Base-by-base conservation (phyloP, 2,888 invertebrate species). In the Microdon myrmicae region DNA sequence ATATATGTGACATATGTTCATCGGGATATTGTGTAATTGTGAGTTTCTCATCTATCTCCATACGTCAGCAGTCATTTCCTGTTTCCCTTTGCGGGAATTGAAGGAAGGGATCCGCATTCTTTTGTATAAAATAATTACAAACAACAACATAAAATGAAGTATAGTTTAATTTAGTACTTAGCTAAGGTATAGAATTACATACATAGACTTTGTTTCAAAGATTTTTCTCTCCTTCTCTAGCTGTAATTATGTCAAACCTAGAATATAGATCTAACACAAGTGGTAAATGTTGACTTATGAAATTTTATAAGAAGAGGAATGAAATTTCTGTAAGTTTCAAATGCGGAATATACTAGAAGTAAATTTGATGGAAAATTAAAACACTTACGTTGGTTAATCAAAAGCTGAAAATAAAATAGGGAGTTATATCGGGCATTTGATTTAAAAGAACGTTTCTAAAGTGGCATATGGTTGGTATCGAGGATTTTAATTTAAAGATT, bases 1-100 rank as follows among this genome's bases (percentile, higher is more conserved):
- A 76, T 75, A 75, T 71, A 74, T 28, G 72, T 75, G 60, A 71
- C 72, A 54, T 71, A 73, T 68, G 67, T 76, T 38, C 75, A 73
- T 39, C 69, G 72, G 64, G 75, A 74, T 58, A 73, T 74, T 60
- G 75, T 75, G 69, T 75, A 75, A 71, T 70, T 59, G 56, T 39
- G 29, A n/a, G n/a, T n/a, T n/a, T n/a, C n/a, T n/a, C n/a, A n/a
- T n/a, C n/a, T 10, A 26, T 10, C 29, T 23, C n/a, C 7, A 23
- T 7, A 23, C n/a, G n/a, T n/a, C n/a, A 23, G n/a, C n/a, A n/a
- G n/a, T n/a, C n/a, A n/a, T n/a, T n/a, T n/a, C n/a, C n/a, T n/a
- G n/a, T n/a, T n/a, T n/a, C n/a, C n/a, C n/a, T n/a, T n/a, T n/a
- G n/a, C n/a, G n/a, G n/a, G n/a, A n/a, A n/a, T n/a, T n/a, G n/a